phyloP scores from a whole-genome alignment of 2,888 invertebrate species.

The Ferdinandea cuprea region DNA sequence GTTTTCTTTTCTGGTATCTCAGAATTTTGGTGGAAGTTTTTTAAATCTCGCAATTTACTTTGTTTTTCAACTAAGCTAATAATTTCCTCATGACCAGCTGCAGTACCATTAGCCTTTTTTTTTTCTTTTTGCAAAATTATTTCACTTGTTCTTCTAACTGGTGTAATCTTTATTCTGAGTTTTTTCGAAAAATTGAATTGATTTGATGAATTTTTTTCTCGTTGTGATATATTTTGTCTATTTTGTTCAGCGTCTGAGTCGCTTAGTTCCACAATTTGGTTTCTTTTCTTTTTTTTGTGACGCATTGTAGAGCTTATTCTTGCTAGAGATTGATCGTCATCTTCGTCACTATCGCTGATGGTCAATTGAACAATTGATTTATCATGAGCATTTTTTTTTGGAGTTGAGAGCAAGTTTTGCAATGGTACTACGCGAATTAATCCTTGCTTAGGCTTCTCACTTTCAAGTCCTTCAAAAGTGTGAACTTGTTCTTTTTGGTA shows the following conservation, averaged over 20 bases:
- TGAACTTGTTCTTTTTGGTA: neutral
- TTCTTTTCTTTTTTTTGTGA: neutral
- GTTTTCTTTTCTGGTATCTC: neutral
- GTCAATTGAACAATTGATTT: conserved; percentile 28
- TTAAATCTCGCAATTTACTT: neutral
- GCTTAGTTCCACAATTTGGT: conserved; percentile 44
- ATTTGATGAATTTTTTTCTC: neutral
- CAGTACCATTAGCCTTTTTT: neutral
- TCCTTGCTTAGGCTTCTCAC: conserved; percentile 1
- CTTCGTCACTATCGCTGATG: conserved; percentile 31
- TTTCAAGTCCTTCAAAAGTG: neutral
- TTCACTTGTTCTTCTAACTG: conserved; percentile 6
- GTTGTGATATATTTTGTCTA: neutral
- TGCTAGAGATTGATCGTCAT: neutral
- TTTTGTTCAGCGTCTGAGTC: conserved; percentile 26
- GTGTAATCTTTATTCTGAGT: conserved; percentile 26
- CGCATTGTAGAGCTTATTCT: neutral
- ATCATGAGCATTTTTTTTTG: neutral
- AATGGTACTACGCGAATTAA: conserved; percentile 59
- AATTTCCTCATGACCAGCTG: neutral
- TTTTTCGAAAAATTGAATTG: neutral
- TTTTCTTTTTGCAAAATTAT: neutral
- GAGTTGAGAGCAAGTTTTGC: conserved; percentile 49
- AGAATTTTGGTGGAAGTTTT: conserved; percentile 2
- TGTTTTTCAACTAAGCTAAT: neutral